Evolutionary conservation across 2,888 invertebrate genomes (phyloP).

Genomic region (Acanthococcus lagerstroemiae): DNA sequence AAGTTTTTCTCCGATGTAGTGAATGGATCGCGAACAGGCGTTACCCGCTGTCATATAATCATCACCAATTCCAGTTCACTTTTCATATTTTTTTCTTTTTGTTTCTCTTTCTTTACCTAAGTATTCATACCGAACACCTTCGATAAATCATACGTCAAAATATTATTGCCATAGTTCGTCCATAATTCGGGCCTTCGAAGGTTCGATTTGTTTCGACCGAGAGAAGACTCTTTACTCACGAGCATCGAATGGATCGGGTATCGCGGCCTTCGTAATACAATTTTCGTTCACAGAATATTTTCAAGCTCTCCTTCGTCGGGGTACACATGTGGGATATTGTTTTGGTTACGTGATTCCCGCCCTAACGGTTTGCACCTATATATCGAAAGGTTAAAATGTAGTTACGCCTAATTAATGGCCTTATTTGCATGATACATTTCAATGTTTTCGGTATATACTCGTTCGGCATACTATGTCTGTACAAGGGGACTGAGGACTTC

Average conservation of each 20-base stretch:
- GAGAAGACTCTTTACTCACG: too few species aligned
- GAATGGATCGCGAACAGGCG: conserved; percentile 25
- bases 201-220: neutral
- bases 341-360: neutral
- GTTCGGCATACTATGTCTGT: neutral
- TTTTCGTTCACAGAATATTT: too few species aligned
- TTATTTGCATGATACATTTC: conserved; percentile 15
- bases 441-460: neutral
- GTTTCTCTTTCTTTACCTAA: neutral
- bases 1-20: neutral
- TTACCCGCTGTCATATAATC: conserved; percentile 29
- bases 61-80: conserved; percentile 14
- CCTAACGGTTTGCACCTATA: neutral
- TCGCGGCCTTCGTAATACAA: too few species aligned
- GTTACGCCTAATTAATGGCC: conserved; percentile 13
- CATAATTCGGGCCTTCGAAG: neutral
- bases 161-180: conserved; percentile 9
- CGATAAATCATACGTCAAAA: conserved; percentile 28
- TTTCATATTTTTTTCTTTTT: conserved; percentile 2
- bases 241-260: too few species aligned
- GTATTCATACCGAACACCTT: conserved; percentile 4
- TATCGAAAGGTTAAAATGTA: neutral
- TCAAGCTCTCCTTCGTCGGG: too few species aligned
- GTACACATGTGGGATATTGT: neutral
- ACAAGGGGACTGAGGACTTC: neutral